These are phyloP conservation scores for Mythimna loreyi DNA, from an alignment of 2,888 invertebrate species.

Conservation along the genomic window DNA sequence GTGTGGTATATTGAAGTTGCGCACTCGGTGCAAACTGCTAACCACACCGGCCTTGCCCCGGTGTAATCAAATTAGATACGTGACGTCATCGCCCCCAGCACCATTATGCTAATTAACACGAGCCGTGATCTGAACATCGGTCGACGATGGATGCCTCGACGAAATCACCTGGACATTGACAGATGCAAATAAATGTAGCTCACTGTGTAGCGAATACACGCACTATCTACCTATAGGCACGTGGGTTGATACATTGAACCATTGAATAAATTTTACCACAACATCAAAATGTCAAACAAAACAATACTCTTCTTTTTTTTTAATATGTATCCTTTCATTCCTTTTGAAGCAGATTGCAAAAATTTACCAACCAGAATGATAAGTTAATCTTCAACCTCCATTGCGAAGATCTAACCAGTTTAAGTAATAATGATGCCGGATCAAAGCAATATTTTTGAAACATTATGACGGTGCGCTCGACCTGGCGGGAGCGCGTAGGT, in stretches of 20 bases:
- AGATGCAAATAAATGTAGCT: conserved; percentile 44
- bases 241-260: background rate
- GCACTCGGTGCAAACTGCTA: conserved; percentile 76
- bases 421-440: conserved; percentile 73
- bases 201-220: conserved; percentile 1
- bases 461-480: conserved; percentile 72
- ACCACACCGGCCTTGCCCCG: conserved; percentile 81
- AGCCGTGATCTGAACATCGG: conserved; percentile 70
- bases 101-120: conserved; percentile 82
- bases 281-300: conserved; percentile 31
- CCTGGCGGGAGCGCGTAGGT: conserved; percentile 83
- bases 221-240: background rate
- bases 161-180: conserved; percentile 52
- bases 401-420: conserved; percentile 73
- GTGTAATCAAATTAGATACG: conserved; percentile 86
- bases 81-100: conserved; percentile 81
- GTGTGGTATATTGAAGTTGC: conserved; percentile 43
- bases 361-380: conserved; percentile 70
- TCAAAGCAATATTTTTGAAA: conserved; percentile 77
- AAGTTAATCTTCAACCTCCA: conserved; percentile 71
- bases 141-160: conserved; percentile 52
- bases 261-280: conserved; percentile 19
- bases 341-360: conserved; percentile 60
- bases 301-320: conserved; percentile 39
- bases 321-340: conserved; percentile 52